Evolutionary conservation across 1,140 invertebrate species (phyloP).

Genomic region (Bombus huntii): DNA sequence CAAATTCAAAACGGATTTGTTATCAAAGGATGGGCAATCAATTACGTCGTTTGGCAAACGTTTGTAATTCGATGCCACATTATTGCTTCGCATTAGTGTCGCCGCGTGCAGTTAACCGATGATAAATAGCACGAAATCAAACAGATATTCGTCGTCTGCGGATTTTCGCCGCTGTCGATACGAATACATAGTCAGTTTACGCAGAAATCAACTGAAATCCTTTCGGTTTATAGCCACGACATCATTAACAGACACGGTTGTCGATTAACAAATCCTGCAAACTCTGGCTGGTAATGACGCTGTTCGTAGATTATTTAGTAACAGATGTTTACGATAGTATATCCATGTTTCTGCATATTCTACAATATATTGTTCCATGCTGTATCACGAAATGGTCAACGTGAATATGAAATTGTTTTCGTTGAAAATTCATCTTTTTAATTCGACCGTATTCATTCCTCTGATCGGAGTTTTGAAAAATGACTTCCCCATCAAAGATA

Average conservation of each 20-base stretch:
- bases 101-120: conserved; percentile 31
- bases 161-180: conserved; percentile 5
- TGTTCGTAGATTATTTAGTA: conserved; percentile 32
- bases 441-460: neutral
- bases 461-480: neutral
- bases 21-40: conserved; percentile 34
- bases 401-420: neutral
- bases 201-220: conserved; percentile 24
- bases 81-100: conserved; percentile 34
- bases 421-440: neutral
- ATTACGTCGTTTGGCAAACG: conserved; percentile 39
- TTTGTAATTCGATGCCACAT: conserved; percentile 33
- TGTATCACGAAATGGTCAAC: neutral
- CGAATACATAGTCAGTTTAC: conserved; percentile 11
- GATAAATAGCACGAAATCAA: conserved; percentile 45
- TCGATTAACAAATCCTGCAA: conserved; percentile 41
- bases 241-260: conserved; percentile 49
- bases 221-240: conserved; percentile 35
- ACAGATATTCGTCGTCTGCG: conserved; percentile 45
- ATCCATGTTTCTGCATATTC: neutral
- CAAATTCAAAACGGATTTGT: conserved; percentile 35
- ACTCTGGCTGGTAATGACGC: conserved; percentile 16
- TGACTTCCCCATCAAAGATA: neutral
- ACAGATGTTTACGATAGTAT: conserved; percentile 6
- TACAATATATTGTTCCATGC: neutral